Percentiles rank a stretch among this genome's conserved stretches.
Conservation (phyloP, 2,797 vertebrate genomes). For the Lophotriccus pileatus region DNA sequence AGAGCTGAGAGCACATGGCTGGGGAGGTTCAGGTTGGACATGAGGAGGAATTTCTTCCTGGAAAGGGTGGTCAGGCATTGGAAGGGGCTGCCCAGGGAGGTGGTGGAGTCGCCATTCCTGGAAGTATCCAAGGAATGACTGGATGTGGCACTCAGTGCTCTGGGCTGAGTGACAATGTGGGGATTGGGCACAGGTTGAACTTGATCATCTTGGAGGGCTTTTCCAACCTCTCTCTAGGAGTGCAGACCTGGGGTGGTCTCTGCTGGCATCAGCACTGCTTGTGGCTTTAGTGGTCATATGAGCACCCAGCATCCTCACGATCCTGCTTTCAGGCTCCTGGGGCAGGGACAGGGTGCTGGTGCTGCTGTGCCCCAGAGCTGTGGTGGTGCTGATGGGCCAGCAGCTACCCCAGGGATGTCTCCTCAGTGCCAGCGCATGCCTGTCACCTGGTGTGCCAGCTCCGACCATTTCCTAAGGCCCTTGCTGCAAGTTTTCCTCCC, state of each 20-base stretch:
- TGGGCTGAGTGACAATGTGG: not conserved
- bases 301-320: not conserved
- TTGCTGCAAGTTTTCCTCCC: accelerated
- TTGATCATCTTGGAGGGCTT: not conserved
- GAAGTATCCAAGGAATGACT: not conserved
- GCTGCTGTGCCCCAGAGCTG: not conserved
- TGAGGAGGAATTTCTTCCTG: not conserved
- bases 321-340: not conserved
- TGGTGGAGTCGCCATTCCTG: not conserved
- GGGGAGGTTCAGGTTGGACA: not conserved
- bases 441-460: accelerated
- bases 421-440: accelerated
- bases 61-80: not conserved
- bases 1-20: too few species aligned
- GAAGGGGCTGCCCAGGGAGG: not conserved
- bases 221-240: not conserved
- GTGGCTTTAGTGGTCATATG: accelerated
- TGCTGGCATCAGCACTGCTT: not conserved
- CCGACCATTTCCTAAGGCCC: accelerated
- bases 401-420: not conserved
- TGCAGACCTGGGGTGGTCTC: not conserved
- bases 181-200: not conserved
- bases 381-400: not conserved
- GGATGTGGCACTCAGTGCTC: not conserved
- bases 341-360: not conserved